A percentile compares a stretch with the other conserved stretches of the same genome.
Conservation (phyloP, 2,797 vertebrate genomes). For the Halcyon leucocephala region DNA sequence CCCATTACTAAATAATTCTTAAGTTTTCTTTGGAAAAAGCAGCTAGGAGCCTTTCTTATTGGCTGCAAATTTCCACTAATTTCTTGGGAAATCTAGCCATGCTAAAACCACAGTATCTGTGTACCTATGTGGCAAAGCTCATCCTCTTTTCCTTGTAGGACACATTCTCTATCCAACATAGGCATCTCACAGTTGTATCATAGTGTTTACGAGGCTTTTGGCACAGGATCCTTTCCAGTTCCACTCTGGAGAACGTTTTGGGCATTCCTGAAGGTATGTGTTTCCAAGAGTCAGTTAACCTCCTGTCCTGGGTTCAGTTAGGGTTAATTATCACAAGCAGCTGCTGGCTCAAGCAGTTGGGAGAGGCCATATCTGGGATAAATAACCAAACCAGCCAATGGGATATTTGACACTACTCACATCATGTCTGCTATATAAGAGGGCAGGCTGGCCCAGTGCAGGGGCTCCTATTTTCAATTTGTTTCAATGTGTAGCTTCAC, state of each 20-base stretch:
- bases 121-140: background rate
- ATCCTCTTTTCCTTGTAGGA: background rate
- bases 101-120: background rate
- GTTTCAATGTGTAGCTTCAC: too few species aligned
- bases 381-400: background rate
- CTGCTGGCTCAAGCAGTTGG: background rate
- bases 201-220: background rate
- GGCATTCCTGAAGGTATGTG: background rate
- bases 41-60: background rate
- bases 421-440: background rate
- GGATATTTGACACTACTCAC: background rate
- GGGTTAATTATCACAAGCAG: background rate
- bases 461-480: too few species aligned
- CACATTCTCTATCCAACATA: background rate
- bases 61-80: background rate
- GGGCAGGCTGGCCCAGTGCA: background rate
- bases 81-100: background rate
- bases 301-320: background rate
- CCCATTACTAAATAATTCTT: background rate
- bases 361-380: background rate
- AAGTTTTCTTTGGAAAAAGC: slow-evolving; percentile 26
- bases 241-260: background rate
- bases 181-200: background rate
- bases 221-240: background rate
- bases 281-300: background rate